Base-by-base conservation (phyloP, 2,797 vertebrate species). In the Alosa sapidissima region DNA sequence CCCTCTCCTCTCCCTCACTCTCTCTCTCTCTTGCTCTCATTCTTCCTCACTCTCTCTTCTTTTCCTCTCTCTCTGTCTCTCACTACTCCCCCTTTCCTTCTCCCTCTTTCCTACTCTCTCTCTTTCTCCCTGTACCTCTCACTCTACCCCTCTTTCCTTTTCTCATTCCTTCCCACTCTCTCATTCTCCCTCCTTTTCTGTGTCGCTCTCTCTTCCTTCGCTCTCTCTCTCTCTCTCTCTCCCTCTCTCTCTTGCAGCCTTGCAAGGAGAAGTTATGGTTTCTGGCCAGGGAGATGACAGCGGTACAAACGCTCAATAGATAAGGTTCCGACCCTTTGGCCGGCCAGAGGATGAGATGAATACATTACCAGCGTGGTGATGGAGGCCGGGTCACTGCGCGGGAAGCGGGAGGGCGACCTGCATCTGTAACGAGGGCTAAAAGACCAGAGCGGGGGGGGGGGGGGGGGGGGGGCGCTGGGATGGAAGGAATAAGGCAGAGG, bases 261-360 rank as follows among this genome's bases (percentile, higher is more conserved):
- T 48, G 87, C 88, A 65, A 14, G 85, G 86, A 91, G 87, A 93
- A 95, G 91, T 94, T 94, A 95, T 95, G 92, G 93, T 91, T 91
- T 92, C 92, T 91, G 93, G 92, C 92, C 88, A 89, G 87, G 62
- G 89, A 93, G 91, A 91, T 94, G 95, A 95, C 95, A 95, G 92
- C 86, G 52, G 90, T 92, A 93, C 94, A 95, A 92, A 92, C 85
- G 89, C 92, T 89, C 93, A 90, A 89, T 82, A 93, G 94, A 95
- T 94, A 94, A 95, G 93, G 93, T 90, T 91, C 89, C 85, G 92
- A 95, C 94, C 94, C 91, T 91, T 91, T 90, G 92, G 91, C 92
- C 87, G 62, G 81, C 86, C 72, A 85, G 88, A 89, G 89, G 91
- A 92, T 92, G 92, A 92, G 90, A 93, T 92, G 93, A 94, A 95